phyloP scores from a whole-genome alignment of 2,888 invertebrate species.

The Timandra comae region DNA sequence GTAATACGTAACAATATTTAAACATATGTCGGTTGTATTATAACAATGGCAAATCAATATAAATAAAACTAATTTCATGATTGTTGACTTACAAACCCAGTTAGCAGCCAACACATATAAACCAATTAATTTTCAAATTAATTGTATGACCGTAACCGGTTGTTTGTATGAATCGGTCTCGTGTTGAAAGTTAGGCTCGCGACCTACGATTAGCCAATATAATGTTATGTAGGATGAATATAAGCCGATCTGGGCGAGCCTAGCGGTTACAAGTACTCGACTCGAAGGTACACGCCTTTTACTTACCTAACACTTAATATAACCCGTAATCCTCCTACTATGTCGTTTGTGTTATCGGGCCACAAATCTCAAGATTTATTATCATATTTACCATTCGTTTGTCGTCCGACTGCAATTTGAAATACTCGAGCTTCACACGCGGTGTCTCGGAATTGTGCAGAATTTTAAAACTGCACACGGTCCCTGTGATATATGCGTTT shows the following conservation, averaged over 20 bases:
- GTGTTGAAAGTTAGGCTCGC: constrained; percentile 60
- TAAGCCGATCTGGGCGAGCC: background rate
- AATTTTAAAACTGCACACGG: too few species aligned
- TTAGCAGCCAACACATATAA: constrained; percentile 24
- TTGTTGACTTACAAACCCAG: constrained; percentile 48
- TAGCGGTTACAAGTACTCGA: too few species aligned
- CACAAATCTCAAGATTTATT: too few species aligned
- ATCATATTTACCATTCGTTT: background rate
- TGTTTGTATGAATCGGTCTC: constrained; percentile 45
- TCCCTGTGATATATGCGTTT: too few species aligned
- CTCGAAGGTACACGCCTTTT: too few species aligned
- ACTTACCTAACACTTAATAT: too few species aligned
- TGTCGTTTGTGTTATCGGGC: background rate
- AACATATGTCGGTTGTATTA: too few species aligned
- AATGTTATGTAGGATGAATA: constrained; percentile 52
- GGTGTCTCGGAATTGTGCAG: too few species aligned
- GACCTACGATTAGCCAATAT: constrained; percentile 63
- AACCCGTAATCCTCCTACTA: too few species aligned
- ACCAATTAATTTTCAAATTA: constrained; percentile 66
- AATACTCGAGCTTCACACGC: background rate
- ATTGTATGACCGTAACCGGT: constrained; percentile 63
- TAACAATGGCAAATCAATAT: too few species aligned
- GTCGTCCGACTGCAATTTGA: background rate
- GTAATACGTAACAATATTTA: too few species aligned
- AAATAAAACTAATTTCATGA: constrained; percentile 38